Evolutionary conservation across 2,797 vertebrate species (phyloP).

Genomic region (Mastacembelus armatus): DNA sequence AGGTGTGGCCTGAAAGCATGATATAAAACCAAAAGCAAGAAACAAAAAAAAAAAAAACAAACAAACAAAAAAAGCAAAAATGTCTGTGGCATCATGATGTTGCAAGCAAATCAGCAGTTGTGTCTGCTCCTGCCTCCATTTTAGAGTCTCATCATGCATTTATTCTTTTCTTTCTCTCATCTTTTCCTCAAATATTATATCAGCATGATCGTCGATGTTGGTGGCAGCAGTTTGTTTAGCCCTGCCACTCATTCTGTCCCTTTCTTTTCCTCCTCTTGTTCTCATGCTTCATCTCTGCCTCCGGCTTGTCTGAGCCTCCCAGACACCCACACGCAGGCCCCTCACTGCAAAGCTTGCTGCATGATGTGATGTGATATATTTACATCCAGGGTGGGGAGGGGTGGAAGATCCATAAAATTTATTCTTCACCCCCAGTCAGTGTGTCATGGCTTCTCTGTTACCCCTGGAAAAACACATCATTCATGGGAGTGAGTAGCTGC

Average conservation of each 20-base stretch:
- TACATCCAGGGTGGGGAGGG: conserved; percentile 22
- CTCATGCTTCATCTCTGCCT: conserved; percentile 23
- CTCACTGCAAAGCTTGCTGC: conserved; percentile 39
- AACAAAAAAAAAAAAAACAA: neutral
- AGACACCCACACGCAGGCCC: conserved; percentile 35
- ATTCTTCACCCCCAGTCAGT: conserved; percentile 22
- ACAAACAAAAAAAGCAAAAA: conserved; percentile 1
- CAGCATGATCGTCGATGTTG: conserved; percentile 47
- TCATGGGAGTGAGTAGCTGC: conserved; percentile 46
- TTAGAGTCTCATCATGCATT: conserved; percentile 31
- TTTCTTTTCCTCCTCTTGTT: neutral
- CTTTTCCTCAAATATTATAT: neutral
- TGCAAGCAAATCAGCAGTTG: conserved; percentile 32
- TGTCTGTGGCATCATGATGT: conserved; percentile 54
- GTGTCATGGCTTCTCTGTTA: conserved; percentile 26
- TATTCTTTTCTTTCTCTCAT: conserved; percentile 9
- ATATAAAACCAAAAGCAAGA: conserved; percentile 35
- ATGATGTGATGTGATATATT: conserved; percentile 54
- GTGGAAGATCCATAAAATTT: conserved; percentile 5
- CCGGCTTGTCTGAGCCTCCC: conserved; percentile 31
- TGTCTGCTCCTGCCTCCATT: conserved; percentile 32
- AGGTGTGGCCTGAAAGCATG: conserved; percentile 76
- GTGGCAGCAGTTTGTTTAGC: conserved; percentile 13
- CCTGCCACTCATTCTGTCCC: conserved; percentile 3
- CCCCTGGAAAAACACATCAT: conserved; percentile 14